phyloP scores from a whole-genome alignment of 2,113 vertebrate species.

The Xerus inauris region DNA sequence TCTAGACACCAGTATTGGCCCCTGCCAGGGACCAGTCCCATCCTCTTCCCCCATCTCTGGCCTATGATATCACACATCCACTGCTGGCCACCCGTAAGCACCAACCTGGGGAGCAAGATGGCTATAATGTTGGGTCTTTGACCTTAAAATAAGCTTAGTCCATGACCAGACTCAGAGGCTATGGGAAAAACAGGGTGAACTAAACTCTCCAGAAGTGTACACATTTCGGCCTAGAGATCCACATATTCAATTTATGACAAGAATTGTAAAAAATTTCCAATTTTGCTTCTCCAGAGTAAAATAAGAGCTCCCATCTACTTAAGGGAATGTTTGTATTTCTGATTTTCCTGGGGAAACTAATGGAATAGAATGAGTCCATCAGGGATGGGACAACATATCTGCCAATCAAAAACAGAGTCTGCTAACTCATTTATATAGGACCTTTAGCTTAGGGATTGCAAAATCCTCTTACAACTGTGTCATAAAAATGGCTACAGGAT shows the following conservation, averaged over 20 bases:
- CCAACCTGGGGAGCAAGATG: neutral
- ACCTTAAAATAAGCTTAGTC: neutral
- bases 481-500: conserved; percentile 31
- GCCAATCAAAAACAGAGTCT: neutral
- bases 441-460: neutral
- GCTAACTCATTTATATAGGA: neutral
- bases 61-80: neutral
- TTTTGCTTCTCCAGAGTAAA: neutral
- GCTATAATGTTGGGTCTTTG: neutral
- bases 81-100: neutral
- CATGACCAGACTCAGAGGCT: neutral
- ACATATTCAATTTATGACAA: neutral
- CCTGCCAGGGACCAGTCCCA: neutral
- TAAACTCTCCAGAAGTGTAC: neutral
- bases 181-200: neutral
- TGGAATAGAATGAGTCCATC: neutral
- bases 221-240: neutral
- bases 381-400: neutral
- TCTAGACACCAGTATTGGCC: neutral
- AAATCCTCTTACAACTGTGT: neutral
- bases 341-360: neutral
- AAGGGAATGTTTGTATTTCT: neutral
- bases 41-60: neutral
- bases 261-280: neutral
- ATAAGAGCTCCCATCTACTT: neutral